phyloP scores from a whole-genome alignment of 37 sponge, comb jelly and placozoan genomes.

The Spongilla lacustris region DNA sequence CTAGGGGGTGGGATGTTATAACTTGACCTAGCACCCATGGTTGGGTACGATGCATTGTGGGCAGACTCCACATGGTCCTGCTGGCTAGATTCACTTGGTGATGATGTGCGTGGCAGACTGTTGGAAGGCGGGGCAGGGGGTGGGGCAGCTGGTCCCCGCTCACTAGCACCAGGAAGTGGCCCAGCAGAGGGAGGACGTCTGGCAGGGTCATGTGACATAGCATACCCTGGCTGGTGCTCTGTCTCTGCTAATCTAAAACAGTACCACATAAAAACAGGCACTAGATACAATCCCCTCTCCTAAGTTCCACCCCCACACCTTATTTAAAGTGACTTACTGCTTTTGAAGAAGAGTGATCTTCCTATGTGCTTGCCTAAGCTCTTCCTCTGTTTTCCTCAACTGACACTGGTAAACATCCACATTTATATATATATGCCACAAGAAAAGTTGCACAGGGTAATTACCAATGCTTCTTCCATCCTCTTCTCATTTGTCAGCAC shows the following conservation, averaged over 20 bases:
- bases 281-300: too few species aligned
- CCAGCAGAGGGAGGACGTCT: not conserved
- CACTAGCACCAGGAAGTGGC: not conserved
- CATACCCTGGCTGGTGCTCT: not conserved
- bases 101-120: not conserved
- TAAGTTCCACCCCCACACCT: not conserved
- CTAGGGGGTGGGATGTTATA: not conserved
- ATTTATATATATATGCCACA: not conserved
- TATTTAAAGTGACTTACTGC: conserved; percentile 1
- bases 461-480: conserved; percentile 70
- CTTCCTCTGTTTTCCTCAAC: conserved; percentile 66
- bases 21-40: not conserved
- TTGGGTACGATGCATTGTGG: not conserved
- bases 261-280: too few species aligned
- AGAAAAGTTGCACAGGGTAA: not conserved
- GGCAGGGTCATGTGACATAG: not conserved
- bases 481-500: conserved; percentile 62
- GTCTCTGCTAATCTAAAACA: not conserved
- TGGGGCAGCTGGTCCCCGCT: too few species aligned
- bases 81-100: not conserved
- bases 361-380: conserved; percentile 58
- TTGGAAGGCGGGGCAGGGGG: not conserved
- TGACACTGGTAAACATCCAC: conserved; percentile 41
- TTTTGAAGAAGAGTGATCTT: conserved; percentile 59
- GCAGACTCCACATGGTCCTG: not conserved